phyloP scores from a whole-genome alignment of 2,888 invertebrate species.

The Lydus trimaculatus region DNA sequence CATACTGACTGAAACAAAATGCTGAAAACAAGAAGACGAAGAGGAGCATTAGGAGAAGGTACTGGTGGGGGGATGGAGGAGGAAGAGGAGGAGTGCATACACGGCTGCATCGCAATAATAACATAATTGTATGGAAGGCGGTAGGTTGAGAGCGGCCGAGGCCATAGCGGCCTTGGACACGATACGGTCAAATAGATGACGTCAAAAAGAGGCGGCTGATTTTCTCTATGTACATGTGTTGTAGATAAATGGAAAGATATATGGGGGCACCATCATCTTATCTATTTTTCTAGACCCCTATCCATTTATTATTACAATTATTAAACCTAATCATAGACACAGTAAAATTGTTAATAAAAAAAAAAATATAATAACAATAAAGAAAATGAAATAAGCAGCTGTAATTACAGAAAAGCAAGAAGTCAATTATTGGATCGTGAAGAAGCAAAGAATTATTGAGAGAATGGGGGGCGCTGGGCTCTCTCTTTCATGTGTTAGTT shows the following conservation, averaged over 20 bases:
- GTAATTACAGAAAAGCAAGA: neutral
- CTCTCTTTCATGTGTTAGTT: constrained; percentile 18
- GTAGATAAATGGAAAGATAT: constrained; percentile 1
- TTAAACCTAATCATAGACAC: neutral
- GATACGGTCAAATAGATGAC: constrained; percentile 45
- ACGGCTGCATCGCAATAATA: constrained; percentile 20
- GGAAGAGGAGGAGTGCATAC: neutral
- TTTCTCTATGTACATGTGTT: neutral
- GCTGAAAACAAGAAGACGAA: neutral
- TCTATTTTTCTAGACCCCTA: neutral
- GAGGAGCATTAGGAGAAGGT: neutral
- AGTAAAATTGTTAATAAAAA: neutral
- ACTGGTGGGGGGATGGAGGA: neutral
- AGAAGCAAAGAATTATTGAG: neutral
- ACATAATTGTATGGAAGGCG: constrained; percentile 44
- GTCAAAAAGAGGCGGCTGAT: constrained; percentile 31
- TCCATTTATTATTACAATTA: neutral
- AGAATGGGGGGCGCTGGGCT: neutral
- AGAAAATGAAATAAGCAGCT: neutral
- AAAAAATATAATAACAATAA: neutral
- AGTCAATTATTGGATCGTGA: constrained; percentile 9
- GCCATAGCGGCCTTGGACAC: constrained; percentile 42
- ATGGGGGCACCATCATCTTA: constrained; percentile 22
- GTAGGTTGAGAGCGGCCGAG: constrained; percentile 40
- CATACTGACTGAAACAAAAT: neutral